Percentiles rank a stretch among this genome's conserved stretches.
Conservation (phyloP, 2,113 vertebrate genomes). For the Burhinus bistriatus region DNA sequence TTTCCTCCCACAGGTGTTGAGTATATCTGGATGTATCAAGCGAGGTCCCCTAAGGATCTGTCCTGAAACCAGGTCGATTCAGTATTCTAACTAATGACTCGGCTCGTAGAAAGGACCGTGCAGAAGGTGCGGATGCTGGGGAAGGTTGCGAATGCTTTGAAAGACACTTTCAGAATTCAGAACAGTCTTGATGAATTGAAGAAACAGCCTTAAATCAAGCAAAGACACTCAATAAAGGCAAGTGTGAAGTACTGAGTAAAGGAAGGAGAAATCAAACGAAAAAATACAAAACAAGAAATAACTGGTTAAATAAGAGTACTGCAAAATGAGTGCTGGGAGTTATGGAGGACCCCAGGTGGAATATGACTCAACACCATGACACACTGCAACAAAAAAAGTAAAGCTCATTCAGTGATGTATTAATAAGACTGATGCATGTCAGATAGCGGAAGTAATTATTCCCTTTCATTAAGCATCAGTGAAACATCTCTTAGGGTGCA, state of each 20-base stretch:
- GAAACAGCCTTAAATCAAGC: neutral
- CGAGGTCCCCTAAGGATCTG: neutral
- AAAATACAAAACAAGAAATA: neutral
- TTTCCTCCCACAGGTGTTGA: neutral
- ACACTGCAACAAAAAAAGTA: neutral
- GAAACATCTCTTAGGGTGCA: neutral
- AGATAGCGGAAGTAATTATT: neutral
- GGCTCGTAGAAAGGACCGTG: neutral
- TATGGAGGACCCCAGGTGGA: neutral
- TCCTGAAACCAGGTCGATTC: neutral
- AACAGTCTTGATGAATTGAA: neutral
- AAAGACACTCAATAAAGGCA: neutral
- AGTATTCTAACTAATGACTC: neutral
- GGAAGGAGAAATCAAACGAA: neutral
- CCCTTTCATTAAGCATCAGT: neutral
- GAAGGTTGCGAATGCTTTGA: neutral
- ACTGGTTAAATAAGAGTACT: neutral
- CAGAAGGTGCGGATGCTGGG: neutral
- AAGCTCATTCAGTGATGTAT: neutral
- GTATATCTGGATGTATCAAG: neutral
- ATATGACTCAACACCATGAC: slow-evolving; percentile 11
- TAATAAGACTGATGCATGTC: neutral
- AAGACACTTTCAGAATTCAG: neutral
- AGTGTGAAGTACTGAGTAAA: neutral
- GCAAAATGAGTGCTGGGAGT: neutral